Evolutionary conservation across 2,113 vertebrate species (phyloP).

Genomic region (Acrocephalus kingi): DNA sequence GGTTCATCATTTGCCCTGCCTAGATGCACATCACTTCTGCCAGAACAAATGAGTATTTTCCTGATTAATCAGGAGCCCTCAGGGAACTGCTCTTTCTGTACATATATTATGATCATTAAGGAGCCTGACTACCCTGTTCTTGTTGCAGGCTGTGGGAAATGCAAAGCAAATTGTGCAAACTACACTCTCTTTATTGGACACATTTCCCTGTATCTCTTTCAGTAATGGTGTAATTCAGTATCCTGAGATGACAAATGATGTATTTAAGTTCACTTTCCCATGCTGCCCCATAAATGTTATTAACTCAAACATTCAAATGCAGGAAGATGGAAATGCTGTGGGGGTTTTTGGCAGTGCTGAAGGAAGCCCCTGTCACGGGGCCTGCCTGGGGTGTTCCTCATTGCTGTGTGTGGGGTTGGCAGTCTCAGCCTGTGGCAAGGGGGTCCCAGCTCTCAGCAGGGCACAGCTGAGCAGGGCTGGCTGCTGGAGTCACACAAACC

Average conservation of each 20-base stretch:
- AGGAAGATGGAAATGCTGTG: background rate
- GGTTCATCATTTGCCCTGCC: constrained; percentile 27
- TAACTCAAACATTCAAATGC: constrained; percentile 1
- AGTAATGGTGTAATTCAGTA: background rate
- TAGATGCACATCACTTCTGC: constrained; percentile 25
- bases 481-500: background rate
- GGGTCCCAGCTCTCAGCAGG: background rate
- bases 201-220: constrained; percentile 16
- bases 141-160: constrained; percentile 19
- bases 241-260: background rate
- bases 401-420: background rate
- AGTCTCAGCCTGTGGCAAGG: background rate
- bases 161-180: constrained; percentile 32
- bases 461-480: background rate
- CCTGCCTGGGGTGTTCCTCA: background rate
- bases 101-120: constrained; percentile 48
- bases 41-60: constrained; percentile 46
- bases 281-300: background rate
- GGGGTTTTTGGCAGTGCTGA: background rate
- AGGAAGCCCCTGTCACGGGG: background rate
- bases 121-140: background rate
- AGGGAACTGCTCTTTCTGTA: constrained; percentile 36
- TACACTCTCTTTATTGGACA: background rate
- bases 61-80: constrained; percentile 51
- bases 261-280: constrained; percentile 7